These are phyloP conservation scores for Heliconius aoede DNA, from an alignment of 2,888 invertebrate species.

Conservation along the genomic window DNA sequence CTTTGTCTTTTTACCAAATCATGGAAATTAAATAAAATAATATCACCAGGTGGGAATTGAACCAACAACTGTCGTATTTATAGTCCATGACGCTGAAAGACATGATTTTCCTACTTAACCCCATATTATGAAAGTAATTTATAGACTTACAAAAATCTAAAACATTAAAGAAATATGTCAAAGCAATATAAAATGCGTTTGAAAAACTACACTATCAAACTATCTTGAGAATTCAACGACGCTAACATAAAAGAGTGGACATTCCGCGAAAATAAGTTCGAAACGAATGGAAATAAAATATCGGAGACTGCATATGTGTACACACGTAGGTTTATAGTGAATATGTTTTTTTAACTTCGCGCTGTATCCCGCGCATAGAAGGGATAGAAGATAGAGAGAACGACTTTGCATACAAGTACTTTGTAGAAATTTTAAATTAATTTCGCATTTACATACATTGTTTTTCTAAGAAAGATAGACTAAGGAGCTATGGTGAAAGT, in stretches of 20 bases:
- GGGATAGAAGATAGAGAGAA: too few species aligned
- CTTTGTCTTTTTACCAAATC: too few species aligned
- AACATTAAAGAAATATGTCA: not conserved
- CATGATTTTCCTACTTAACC: too few species aligned
- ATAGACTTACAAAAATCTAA: not conserved
- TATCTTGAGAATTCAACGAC: constrained; percentile 38
- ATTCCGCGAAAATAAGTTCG: constrained; percentile 60
- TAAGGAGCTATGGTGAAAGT: constrained; percentile 41
- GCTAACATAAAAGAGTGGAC: constrained; percentile 51
- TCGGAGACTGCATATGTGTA: constrained; percentile 57
- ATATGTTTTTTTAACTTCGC: not conserved
- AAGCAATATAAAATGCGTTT: constrained; percentile 15
- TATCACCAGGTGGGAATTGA: not conserved
- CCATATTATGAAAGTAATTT: too few species aligned
- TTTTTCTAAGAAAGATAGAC: constrained; percentile 52
- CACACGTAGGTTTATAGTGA: constrained; percentile 37
- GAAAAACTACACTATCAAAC: constrained; percentile 36
- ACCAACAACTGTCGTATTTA: not conserved
- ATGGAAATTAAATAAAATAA: too few species aligned
- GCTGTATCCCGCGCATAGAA: too few species aligned
- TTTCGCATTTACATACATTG: constrained; percentile 63
- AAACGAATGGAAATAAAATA: constrained; percentile 62
- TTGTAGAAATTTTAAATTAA: constrained; percentile 62
- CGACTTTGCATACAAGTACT: constrained; percentile 53
- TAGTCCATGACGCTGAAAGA: too few species aligned